A percentile compares a stretch with the other conserved stretches of the same genome.
Evolutionary conservation across 2,113 vertebrate species (phyloP).

Genomic region (human (Homo sapiens)): DNA sequence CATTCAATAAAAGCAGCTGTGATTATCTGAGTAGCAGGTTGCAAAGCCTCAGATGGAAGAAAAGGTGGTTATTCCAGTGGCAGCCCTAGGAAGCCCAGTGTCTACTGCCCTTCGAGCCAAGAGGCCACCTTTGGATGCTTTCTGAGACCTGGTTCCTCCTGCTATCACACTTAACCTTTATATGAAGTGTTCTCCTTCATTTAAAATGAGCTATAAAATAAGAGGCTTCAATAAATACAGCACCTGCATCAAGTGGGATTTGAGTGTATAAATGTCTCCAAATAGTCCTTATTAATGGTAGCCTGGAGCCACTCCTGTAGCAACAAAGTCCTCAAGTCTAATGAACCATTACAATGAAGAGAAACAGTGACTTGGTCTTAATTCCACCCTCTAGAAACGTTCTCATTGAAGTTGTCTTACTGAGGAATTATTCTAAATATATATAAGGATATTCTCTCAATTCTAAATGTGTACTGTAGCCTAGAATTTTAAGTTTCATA

Average conservation of each 20-base stretch:
- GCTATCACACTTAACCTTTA: background rate
- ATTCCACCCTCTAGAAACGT: conserved; percentile 46
- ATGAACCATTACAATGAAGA: conserved; percentile 37
- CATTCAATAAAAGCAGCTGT: background rate
- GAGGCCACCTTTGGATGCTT: background rate
- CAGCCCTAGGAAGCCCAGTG: background rate
- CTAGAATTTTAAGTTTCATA: background rate
- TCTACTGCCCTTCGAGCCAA: background rate
- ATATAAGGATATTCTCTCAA: conserved; percentile 39
- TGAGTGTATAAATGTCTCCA: conserved; percentile 32
- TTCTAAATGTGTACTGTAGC: conserved; percentile 8
- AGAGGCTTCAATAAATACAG: conserved; percentile 24
- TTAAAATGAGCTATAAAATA: conserved; percentile 55
- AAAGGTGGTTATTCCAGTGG: background rate
- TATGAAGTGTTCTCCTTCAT: conserved; percentile 2
- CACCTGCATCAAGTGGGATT: conserved; percentile 7
- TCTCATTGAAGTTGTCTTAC: conserved; percentile 25
- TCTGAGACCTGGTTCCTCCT: background rate
- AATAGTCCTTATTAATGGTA: conserved; percentile 51
- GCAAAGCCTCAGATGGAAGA: background rate
- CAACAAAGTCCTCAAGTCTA: conserved; percentile 20
- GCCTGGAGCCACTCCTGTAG: background rate
- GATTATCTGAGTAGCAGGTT: background rate
- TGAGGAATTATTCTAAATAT: conserved; percentile 40
- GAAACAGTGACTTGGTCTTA: background rate